Percentiles rank a stretch among this genome's conserved stretches.
These are phyloP conservation scores for Menura novaehollandiae DNA, from an alignment of 2,113 vertebrate species.

Conservation along the genomic window DNA sequence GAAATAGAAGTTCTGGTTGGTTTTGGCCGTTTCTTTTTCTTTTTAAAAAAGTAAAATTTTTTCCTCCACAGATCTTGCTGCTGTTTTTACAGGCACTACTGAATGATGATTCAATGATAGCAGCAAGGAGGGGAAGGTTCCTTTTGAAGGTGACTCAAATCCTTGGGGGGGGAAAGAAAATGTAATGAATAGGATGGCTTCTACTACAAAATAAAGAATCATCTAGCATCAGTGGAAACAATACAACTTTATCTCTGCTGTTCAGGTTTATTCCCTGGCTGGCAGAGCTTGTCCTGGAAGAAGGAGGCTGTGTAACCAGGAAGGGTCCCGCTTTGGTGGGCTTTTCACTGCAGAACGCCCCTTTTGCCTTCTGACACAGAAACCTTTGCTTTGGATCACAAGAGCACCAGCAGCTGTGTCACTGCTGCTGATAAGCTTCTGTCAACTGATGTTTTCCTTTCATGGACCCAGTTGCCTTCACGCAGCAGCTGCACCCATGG, in stretches of 20 bases:
- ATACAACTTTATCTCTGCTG: neutral
- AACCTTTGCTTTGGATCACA: neutral
- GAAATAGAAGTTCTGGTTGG: slow-evolving; percentile 48
- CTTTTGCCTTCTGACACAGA: neutral
- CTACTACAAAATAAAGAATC: neutral
- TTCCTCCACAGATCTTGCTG: neutral
- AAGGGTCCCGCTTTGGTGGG: neutral
- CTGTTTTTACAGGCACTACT: neutral
- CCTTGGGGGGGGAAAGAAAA: neutral
- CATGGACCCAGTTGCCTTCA: neutral
- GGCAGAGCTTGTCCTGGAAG: neutral
- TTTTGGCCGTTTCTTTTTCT: neutral
- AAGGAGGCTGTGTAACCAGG: neutral
- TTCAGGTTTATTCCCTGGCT: slow-evolving; percentile 1
- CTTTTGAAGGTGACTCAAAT: neutral
- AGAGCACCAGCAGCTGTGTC: neutral
- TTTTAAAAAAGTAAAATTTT: neutral
- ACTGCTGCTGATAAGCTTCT: neutral
- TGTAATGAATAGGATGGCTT: neutral
- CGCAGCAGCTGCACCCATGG: neutral
- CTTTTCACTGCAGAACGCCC: neutral
- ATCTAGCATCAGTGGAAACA: neutral
- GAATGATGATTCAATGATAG: neutral
- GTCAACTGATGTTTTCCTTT: neutral
- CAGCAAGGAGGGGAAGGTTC: neutral